Percentiles rank a stretch among this genome's conserved stretches.
Conservation (phyloP, 2,113 vertebrate species). For the Onychorhynchus coronatus region DNA sequence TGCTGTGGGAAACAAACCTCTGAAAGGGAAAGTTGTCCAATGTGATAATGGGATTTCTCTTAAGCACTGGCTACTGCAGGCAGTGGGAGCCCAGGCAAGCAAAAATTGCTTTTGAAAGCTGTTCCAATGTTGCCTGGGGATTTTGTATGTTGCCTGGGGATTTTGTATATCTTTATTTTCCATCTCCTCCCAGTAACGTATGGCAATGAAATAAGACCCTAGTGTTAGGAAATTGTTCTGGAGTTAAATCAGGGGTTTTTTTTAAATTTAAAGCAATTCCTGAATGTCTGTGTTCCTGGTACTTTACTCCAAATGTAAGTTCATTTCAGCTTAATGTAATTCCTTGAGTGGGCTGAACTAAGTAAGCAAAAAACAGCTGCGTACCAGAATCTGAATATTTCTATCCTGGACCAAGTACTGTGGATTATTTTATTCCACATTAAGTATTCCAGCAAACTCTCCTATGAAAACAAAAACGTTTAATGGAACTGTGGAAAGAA, state of each 20-base stretch:
- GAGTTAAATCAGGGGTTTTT: background rate
- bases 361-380: background rate
- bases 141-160: background rate
- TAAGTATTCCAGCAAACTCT: slow-evolving; percentile 8
- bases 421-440: slow-evolving; percentile 8
- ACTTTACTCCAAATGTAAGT: background rate
- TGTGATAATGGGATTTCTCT: background rate
- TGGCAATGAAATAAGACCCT: background rate
- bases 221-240: background rate
- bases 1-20: slow-evolving; percentile 5
- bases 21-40: background rate
- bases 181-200: background rate
- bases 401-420: background rate
- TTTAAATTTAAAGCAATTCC: background rate
- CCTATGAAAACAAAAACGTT: background rate
- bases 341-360: background rate
- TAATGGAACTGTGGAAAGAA: slow-evolving; percentile 24
- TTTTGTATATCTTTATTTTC: background rate
- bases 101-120: background rate
- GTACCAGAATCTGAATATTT: background rate
- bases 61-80: background rate
- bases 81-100: background rate
- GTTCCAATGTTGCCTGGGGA: background rate
- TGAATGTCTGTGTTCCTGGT: background rate
- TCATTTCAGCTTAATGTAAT: background rate